Percentiles rank a stretch among this genome's conserved stretches.
Conservation (phyloP, 2,113 vertebrate genomes). For the Labeo rohita region DNA sequence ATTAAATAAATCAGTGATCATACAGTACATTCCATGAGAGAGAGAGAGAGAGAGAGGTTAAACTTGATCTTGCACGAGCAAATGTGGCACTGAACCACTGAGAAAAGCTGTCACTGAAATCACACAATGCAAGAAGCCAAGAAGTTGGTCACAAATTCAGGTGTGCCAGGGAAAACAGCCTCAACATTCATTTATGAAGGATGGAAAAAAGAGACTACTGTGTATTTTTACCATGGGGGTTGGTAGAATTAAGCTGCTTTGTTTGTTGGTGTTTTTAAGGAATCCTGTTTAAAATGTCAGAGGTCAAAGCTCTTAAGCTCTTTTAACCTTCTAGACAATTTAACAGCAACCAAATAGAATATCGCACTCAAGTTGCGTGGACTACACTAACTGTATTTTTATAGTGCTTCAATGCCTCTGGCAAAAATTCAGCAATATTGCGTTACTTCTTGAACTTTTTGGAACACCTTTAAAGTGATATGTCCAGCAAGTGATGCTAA, state of each 20-base stretch:
- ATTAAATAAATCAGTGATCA: background rate
- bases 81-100: constrained; percentile 50
- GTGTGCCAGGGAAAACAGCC: background rate
- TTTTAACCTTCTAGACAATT: background rate
- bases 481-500: too few relatives aligned
- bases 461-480: too few relatives aligned
- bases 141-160: background rate
- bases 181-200: background rate
- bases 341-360: background rate
- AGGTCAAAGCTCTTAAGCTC: background rate
- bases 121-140: background rate
- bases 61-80: constrained; percentile 42
- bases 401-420: too few relatives aligned
- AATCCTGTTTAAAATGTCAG: constrained; percentile 4
- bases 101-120: constrained; percentile 19
- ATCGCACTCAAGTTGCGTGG: background rate
- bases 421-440: too few relatives aligned
- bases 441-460: too few relatives aligned
- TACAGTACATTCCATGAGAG: background rate
- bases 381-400: background rate
- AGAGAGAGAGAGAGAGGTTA: background rate
- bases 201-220: background rate
- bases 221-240: background rate
- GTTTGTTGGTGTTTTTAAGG: background rate
- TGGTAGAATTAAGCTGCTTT: constrained; percentile 12